Base-by-base conservation (phyloP, 53 echinoderm and acorn worm species). In the Hippasteria phrygiana region DNA sequence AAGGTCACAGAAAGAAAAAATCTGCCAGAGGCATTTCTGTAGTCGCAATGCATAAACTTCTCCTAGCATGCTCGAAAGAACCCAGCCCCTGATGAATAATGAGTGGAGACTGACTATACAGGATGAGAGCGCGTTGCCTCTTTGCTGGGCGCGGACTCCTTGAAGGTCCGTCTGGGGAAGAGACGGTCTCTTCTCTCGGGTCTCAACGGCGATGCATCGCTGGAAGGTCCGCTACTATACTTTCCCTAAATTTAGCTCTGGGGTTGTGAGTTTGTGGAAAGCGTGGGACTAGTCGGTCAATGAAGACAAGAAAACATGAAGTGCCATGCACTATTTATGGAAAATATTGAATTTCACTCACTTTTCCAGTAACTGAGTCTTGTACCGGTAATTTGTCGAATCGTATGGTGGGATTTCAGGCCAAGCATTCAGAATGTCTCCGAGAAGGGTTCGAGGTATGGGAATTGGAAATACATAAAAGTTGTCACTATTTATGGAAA, bases 81-180 rank as follows among this genome's bases (percentile, higher is more conserved):
- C 20, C 59, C 59, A 59, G 59, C 59, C n/a, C n/a, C n/a, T 24
- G 59, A 59, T 24, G 59, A 22, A 59, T 59, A 59, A 59, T 59
- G 26, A 59, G n/a, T 59, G 26, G 22, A 59, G 59, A n/a, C 59
- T n/a, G 2, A 3, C 6, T 7, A 22, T 8, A 59, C 22, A 22
- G 26, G 7, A 59, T 20, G 20, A 14, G 2, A 14, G 20, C 20
- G 51, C 16, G 51, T 2, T 51, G 16, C 14, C n/a, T n/a, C n/a
- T n/a, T n/a, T n/a, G n/a, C 2, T 14, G 59, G 59, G 17, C 16
- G 55, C 11, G 55, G 9, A 55, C 10, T 55, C 18, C 55, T 55
- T 55, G 55, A 55, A 55, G 8, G 18, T 2, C 55, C 11, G 10
- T 17, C 18, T 55, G 55, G 18, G 11, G 55, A 17, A 55, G 17